Evolutionary conservation across 2,113 vertebrate genomes (phyloP), one percentile per base, ranked within the genome.

Genomic region (Hemiprocne comata): DNA sequence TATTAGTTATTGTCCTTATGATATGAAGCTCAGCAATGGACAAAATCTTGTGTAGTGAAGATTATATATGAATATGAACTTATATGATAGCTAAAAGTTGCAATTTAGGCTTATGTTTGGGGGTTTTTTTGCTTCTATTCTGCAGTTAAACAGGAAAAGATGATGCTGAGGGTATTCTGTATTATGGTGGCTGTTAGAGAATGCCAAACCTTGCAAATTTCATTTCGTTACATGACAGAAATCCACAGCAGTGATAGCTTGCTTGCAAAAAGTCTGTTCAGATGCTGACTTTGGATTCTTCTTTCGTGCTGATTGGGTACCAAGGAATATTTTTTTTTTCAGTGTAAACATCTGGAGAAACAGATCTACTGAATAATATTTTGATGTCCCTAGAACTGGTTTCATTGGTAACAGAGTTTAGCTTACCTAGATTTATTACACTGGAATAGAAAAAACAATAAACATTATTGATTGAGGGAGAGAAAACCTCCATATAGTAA

Each of bases 231-330:
- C 33, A 11, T 60, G 33, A 58, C 29, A 81, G 87, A 60, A 71
- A 31, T 14, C 11, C 50, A 21, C 1, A 2, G 7, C 42, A 64
- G 33, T 7, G 19, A 48, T 34, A 0, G 2, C 15, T 26, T 12
- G 1, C 51, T 65, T 24, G 33, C 31, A 73, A 65, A 71, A 73
- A 6, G 1, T 51, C 34, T 61, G 15, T 55, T 90, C 53, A 55
- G 17, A 23, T 33, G 4, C 25, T 64, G 71, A 4, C 16, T 72
- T 85, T 60, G 55, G 46, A 57, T 65, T 66, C 8, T 40, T 80
- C 79, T 73, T 70, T 33, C 42, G 13, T 58, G 28, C 36, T 51
- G 31, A 23, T 10, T 79, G 3, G 19, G 2, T 62, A 50, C 9
- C 3, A 26, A 36, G 7, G 6, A 86, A 57, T 57, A 33, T 77